Base-by-base conservation (phyloP, 2,797 vertebrate species). In the Semotilus atromaculatus region DNA sequence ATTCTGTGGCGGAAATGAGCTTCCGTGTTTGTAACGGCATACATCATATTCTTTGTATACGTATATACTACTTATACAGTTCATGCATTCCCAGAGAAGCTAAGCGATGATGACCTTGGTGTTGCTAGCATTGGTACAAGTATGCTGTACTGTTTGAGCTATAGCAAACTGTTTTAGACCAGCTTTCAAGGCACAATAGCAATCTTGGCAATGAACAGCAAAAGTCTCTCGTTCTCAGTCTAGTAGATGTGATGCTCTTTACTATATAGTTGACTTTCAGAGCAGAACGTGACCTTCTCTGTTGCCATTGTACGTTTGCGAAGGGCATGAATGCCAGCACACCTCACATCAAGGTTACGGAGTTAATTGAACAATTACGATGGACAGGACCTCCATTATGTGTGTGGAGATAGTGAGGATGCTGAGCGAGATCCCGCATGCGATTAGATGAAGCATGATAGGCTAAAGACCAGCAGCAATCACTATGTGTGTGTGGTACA, bases 281-380 rank as follows among this genome's bases (percentile, higher is more conserved):
- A 90, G n/a, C 16, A 81, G 77, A 45, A 55, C 88, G 88, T 91
- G 85, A 91, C 89, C 88, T 91, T 92, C 91, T 93, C 21, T 80
- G 89, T 90, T 91, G 91, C 89, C 74, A 64, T 89, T 87, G 91
- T 93, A 92, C 89, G 92, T 94, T 93, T 93, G 91, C 90, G 82
- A 91, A 93, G 91, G 92, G 92, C 92, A 92, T 92, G 92, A 92
- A 94, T 90, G 91, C 88, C 88, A 76, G 89, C 89, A 93, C 92
- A 94, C 94, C 90, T 92, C 90, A 92, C 90, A 91, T 92, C 93
- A 94, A 95, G 94, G 94, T 95, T 95, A 94, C 92, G 91, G 93
- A 92, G 93, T 93, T 94, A 95, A 96, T 95, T 95, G 94, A 94
- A 95, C 94, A 93, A 95, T 95, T 95, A 94, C 90, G 90, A 90